A percentile compares a stretch with the other conserved stretches of the same genome.
phyloP scores from a whole-genome alignment of 2,113 vertebrate species.

The Ameiurus melas region DNA sequence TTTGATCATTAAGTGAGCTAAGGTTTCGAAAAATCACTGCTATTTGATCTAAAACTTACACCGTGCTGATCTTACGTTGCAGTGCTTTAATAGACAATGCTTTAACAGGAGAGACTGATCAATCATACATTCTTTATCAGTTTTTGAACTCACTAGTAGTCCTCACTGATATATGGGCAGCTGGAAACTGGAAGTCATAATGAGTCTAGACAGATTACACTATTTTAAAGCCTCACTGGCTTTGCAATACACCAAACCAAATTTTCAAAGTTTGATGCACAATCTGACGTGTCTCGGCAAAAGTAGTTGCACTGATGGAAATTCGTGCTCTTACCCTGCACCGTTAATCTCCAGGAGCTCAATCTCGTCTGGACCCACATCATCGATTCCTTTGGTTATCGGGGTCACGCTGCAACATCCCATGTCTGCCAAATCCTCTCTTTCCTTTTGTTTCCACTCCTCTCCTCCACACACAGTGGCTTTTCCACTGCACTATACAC shows the following conservation, averaged over 20 bases:
- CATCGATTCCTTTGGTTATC: constrained; percentile 70
- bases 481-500: constrained; percentile 47
- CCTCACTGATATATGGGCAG: not conserved
- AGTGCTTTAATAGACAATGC: not conserved
- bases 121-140: not conserved
- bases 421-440: constrained; percentile 60
- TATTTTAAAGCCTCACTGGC: not conserved
- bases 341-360: constrained; percentile 74
- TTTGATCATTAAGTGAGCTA: not conserved
- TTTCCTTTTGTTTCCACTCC: constrained; percentile 20
- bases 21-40: not conserved
- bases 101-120: not conserved
- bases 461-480: constrained; percentile 49
- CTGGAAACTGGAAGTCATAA: not conserved
- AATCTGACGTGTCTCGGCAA: not conserved
- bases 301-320: not conserved
- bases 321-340: constrained; percentile 68
- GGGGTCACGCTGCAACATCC: constrained; percentile 81
- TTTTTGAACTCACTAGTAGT: not conserved
- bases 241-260: not conserved
- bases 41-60: not conserved
- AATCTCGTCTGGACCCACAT: constrained; percentile 76
- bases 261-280: not conserved
- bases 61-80: not conserved
- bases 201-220: constrained; percentile 6